Percentiles rank a stretch among this genome's conserved stretches.
phyloP scores from a whole-genome alignment of 2,797 vertebrate genomes.

The Odontamblyopus rebecca region DNA sequence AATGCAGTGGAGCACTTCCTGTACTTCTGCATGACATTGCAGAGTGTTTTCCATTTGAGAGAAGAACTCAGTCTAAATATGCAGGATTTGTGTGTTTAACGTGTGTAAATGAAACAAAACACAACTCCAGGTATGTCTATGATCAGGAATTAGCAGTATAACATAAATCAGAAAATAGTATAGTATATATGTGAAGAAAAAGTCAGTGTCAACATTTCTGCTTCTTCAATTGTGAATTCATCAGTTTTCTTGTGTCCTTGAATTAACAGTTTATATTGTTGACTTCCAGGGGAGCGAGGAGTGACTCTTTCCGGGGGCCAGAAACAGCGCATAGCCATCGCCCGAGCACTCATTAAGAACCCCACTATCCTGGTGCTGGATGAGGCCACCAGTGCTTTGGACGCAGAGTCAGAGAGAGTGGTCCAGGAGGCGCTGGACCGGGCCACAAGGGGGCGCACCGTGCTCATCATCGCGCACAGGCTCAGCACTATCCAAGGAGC shows the following conservation, averaged over 20 bases:
- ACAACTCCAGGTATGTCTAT: too few relatives aligned
- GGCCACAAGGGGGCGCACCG: conserved; percentile 86
- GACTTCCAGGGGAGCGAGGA: conserved; percentile 86
- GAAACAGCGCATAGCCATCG: conserved; percentile 94
- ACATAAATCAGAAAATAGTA: too few relatives aligned
- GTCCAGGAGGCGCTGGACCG: conserved; percentile 92
- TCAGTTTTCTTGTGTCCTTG: background rate
- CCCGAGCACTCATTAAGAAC: conserved; percentile 90
- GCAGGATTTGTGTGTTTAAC: too few relatives aligned
- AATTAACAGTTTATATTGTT: background rate
- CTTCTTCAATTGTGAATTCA: background rate
- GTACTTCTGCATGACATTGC: too few relatives aligned
- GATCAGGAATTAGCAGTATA: too few relatives aligned
- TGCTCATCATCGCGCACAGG: conserved; percentile 93
- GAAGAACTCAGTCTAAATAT: too few relatives aligned
- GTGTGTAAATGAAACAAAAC: too few relatives aligned
- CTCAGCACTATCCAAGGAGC: conserved; percentile 92
- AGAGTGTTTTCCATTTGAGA: too few relatives aligned
- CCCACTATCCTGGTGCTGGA: conserved; percentile 89
- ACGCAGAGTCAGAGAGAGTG: conserved; percentile 86
- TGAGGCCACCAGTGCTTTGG: conserved; percentile 93
- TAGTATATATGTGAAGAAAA: background rate
- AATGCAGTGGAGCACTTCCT: too few relatives aligned
- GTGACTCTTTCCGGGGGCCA: conserved; percentile 90
- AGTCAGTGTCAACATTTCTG: background rate